Conservation (phyloP, 2,113 vertebrate genomes). For the Psophia crepitans region DNA sequence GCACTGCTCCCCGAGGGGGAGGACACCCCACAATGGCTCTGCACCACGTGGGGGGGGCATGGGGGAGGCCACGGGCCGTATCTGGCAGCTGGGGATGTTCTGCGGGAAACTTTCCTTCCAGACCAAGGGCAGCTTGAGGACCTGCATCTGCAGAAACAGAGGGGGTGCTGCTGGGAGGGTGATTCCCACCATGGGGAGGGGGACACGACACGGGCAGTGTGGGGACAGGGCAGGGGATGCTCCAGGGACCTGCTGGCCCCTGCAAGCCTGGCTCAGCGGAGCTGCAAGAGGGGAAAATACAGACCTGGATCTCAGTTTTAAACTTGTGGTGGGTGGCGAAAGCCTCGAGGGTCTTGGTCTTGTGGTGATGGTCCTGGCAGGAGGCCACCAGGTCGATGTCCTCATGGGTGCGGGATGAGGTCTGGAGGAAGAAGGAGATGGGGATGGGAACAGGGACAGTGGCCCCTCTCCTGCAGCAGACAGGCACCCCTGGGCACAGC, state of each 20-base stretch:
- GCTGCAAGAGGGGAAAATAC: background rate
- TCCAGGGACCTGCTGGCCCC: background rate
- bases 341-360: constrained; percentile 18
- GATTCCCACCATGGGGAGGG: background rate
- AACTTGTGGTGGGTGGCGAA: constrained; percentile 14
- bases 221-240: background rate
- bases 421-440: background rate
- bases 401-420: background rate
- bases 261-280: background rate
- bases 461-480: background rate
- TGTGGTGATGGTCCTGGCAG: constrained; percentile 16
- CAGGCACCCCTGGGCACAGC: background rate
- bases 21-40: background rate
- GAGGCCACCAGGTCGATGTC: background rate
- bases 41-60: background rate
- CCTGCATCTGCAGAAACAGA: constrained; percentile 26
- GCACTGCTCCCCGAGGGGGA: fast-evolving
- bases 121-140: background rate
- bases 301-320: constrained; percentile 38
- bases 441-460: background rate
- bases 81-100: constrained; percentile 38
- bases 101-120: constrained; percentile 46
- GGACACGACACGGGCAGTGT: fast-evolving
- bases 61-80: background rate
- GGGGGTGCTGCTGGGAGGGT: background rate